Conservation (phyloP, 2,888 invertebrate genomes). For the Piscicola geometra region DNA sequence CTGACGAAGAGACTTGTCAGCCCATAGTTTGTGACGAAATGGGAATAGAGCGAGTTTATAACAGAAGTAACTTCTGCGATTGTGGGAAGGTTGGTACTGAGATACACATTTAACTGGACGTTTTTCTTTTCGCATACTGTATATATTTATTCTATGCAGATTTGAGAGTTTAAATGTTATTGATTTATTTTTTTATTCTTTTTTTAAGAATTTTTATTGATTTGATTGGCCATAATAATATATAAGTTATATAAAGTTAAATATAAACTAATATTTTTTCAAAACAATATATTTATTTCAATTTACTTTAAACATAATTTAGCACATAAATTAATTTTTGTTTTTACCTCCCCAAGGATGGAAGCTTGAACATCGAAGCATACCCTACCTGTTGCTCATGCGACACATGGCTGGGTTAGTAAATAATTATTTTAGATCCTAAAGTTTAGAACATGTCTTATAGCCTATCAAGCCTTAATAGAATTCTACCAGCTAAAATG, state of each 20-base stretch:
- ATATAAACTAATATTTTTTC: neutral
- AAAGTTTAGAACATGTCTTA: too few relatives aligned
- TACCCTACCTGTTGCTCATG: neutral
- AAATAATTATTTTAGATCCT: too few relatives aligned
- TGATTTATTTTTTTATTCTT: neutral
- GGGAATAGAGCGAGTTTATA: slow-evolving; percentile 10
- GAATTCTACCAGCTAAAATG: too few relatives aligned
- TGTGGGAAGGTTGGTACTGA: slow-evolving; percentile 18
- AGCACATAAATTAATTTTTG: neutral
- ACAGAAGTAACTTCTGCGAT: slow-evolving; percentile 11
- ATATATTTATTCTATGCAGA: neutral
- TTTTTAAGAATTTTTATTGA: neutral
- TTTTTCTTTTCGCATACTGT: neutral
- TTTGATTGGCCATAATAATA: neutral
- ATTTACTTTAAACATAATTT: neutral
- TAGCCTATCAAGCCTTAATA: too few relatives aligned
- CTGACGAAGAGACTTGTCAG: slow-evolving; percentile 17
- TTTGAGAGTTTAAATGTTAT: too few relatives aligned
- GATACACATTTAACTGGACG: too few relatives aligned
- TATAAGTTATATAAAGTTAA: too few relatives aligned
- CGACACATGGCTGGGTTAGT: neutral
- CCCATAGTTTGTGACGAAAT: neutral
- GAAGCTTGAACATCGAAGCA: neutral
- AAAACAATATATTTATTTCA: neutral
- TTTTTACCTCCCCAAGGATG: neutral